Base-by-base conservation (phyloP, 2,113 vertebrate genomes). In the Gracilinanus agilis region DNA sequence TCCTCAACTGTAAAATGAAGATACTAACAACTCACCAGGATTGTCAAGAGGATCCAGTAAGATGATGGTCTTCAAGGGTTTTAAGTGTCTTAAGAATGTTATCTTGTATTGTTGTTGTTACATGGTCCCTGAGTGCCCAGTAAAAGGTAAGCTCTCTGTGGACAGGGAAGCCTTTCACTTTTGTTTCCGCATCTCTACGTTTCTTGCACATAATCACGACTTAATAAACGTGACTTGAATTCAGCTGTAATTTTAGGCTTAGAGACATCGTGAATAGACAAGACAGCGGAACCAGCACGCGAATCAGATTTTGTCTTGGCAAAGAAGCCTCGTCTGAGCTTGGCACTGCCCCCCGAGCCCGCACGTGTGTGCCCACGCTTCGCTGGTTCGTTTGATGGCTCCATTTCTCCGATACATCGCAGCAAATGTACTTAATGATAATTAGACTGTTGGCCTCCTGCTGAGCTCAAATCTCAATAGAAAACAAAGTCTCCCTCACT, bases 341-440 rank as follows among this genome's bases (percentile, higher is more conserved):
- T 40, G 67, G 67, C 34, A 21, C 34, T 83, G 67, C 34, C 67
- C 67, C 34, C n/a, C 5, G 34, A 83, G 67, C 67, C 67, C n/a
- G 67, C n/a, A 40, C 67, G n/a, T 16, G 34, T 83, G 67, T 21
- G 34, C n/a, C 58, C 67, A 83, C 21, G 67, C 67, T 40, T 83
- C 67, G n/a, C 34, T 5, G 16, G 34, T 21, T 83, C 67, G 8
- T 19, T 40, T 83, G 67, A 83, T 83, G 67, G 67, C 67, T 83
- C n/a, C 67, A 83, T 40, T 40, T 83, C 67, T 83, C 34, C 67
- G n/a, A 40, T 21, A 83, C 34, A 40, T 83, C n/a, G 67, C 8
- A 83, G 67, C 67, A 83, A 83, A 83, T 83, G 67, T 83, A 83
- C 67, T 83, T 83, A 83, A 83, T 83, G 67, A n/a, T 83, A 83